phyloP scores from a whole-genome alignment of 92 coral and sea anemone species.

The Bergia puertoricense region DNA sequence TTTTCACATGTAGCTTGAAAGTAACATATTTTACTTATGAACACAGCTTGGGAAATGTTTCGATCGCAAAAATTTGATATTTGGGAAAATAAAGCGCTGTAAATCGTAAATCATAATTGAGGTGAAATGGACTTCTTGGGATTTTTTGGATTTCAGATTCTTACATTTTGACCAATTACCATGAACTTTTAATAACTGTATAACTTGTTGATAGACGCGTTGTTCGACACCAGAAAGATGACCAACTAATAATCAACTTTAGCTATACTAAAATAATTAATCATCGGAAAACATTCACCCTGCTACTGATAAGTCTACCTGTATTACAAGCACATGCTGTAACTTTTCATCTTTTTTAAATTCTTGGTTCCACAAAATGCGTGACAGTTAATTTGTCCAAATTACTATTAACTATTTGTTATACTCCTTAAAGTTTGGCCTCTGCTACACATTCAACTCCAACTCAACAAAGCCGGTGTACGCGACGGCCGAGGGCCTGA shows the following conservation, averaged over 20 bases:
- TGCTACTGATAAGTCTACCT: too few relatives aligned
- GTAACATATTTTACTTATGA: background rate
- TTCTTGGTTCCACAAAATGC: background rate
- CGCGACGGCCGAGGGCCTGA: background rate
- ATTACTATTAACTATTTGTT: background rate
- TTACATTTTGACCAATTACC: too few relatives aligned
- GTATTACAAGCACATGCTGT: background rate
- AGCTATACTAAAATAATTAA: too few relatives aligned
- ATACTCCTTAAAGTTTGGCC: background rate
- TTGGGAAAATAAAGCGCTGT: too few relatives aligned
- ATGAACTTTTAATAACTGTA: too few relatives aligned
- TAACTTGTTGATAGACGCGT: too few relatives aligned
- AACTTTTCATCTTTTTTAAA: background rate
- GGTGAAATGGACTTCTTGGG: too few relatives aligned
- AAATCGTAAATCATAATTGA: too few relatives aligned
- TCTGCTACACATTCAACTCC: conserved; percentile 26
- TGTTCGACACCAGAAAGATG: too few relatives aligned
- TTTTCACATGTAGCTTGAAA: background rate
- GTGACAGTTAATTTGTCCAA: background rate
- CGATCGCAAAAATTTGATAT: too few relatives aligned
- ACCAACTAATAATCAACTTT: too few relatives aligned
- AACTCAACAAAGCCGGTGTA: background rate
- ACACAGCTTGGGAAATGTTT: background rate
- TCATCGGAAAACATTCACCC: background rate
- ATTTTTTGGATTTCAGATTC: too few relatives aligned